Evolutionary conservation across 1,140 invertebrate species (phyloP).

Genomic region (Meloidogyne hapla): DNA sequence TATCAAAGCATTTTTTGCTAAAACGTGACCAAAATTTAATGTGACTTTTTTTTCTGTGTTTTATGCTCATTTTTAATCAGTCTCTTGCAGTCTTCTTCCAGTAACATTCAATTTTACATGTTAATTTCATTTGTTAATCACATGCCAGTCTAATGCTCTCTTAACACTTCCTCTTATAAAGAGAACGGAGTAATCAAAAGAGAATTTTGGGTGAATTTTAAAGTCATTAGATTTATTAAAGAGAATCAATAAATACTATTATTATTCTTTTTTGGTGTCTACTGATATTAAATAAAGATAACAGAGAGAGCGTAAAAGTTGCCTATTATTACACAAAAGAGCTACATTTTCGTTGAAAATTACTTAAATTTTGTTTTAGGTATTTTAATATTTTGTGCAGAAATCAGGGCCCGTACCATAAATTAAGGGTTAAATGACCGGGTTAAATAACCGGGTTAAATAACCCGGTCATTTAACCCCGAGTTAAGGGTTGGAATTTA

Average conservation of each 20-base stretch:
- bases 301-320: not conserved
- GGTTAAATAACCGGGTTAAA: no score
- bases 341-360: not conserved
- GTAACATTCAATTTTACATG: not conserved
- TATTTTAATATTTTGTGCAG: not conserved
- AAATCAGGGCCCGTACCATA: no score
- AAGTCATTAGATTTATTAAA: not conserved
- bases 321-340: not conserved
- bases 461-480: no score
- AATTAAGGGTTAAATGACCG: no score
- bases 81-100: not conserved
- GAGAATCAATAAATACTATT: not conserved
- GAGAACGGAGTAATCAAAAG: conserved; percentile 1
- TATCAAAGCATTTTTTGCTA: not conserved
- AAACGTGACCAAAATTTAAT: not conserved
- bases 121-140: conserved; percentile 4
- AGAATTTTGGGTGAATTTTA: not conserved
- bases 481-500: no score
- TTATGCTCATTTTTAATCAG: not conserved
- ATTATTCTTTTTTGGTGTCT: not conserved
- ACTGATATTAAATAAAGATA: conserved; percentile 2
- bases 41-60: not conserved
- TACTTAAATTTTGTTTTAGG: not conserved
- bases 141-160: not conserved
- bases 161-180: not conserved